Evolutionary conservation across 2,797 vertebrate genomes (phyloP), one percentile per base, ranked within the genome.

Genomic region (Arremon brunneinucha): DNA sequence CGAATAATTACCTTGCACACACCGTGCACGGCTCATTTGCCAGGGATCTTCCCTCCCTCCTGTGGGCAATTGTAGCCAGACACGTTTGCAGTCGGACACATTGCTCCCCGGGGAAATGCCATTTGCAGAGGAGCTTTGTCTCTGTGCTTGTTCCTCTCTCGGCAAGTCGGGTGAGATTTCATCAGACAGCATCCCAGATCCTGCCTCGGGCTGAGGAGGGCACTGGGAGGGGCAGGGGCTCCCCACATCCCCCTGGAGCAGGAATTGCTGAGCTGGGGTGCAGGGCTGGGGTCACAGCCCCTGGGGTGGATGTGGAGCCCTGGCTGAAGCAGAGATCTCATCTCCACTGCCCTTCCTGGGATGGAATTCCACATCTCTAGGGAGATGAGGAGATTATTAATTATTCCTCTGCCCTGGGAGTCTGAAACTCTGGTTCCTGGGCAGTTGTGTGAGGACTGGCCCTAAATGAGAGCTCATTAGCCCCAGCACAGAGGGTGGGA

Each of bases 1-100:
- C 12, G 1, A 76, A n/a, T 96, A 91, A 95, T 97, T 96, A 95
- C 94, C 93, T 93, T 60, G 78, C 72, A 21, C 86, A 67, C 70
- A 70, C 94, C 23, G 6, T 83, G 91, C 86, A 79, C 3, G 82
- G 78, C 94, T 96, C 94, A 63, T 95, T 91, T 78, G 78, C 47
- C 81, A 69, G 62, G 68, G 89, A 59, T 78, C 75, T 74, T 71
- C 65, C 53, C 95, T 97, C 94, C 72, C 95, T 97, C 94, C 72
- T 37, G 76, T 78, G 94, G 79, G 90, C 90, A 53, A 71, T 96
- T 89, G 44, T 10, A 91, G 79, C 70, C 12, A 69, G 81, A 21
- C 56, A 4, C 18, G 39, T 65, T 76, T 94, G 85, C 24, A 9
- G 63, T 23, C 65, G 92, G 84, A 90, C 92, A 89, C 88, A 49